Base-by-base conservation (phyloP, 2,888 invertebrate species). In the Tyria jacobaeae region DNA sequence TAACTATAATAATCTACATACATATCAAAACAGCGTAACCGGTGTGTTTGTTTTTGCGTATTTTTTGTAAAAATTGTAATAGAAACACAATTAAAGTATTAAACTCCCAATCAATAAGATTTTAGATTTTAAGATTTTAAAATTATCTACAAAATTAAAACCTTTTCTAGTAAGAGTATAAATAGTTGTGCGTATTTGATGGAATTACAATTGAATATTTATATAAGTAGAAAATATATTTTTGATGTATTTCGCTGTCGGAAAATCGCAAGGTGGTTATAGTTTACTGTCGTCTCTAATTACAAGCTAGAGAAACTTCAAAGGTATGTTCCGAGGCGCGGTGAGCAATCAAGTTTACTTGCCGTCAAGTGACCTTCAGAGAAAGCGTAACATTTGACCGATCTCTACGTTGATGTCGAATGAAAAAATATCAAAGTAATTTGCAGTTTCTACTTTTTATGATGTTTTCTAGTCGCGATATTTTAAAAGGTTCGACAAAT, bases 361-460 rank as follows among this genome's bases (percentile, higher is more conserved):
- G 66, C 68, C 63, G 66, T 66, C 68, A 71, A 73, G 74, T 77
- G 85, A 88, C 88, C 88, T 88, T 87, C 79, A 78, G 85, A 75
- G 89, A 89, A 87, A 89, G 89, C 84, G 84, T 85, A 80, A 79
- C 81, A 78, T 70, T 77, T 75, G 76, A 80, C 75, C 75, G 68
- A 73, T 73, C 75, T 60, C 49, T 65, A 64, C 62, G 57, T 60
- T 60, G 49, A 47, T 69, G 62, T 51, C 35, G 57, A 57, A 68
- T 64, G 44, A 59, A 66, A 37, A 39, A 50, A 35, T 51, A 56
- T 24, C 12, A 48, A 24, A 53, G 56, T 57, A 67, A 49, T 41
- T 55, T 52, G 9, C 25, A 62, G 58, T 70, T 65, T 72, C 64
- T 67, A 69, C 59, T 73, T 25, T 15, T 34, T 50, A 9, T 41